Conservation (phyloP, 2,113 vertebrate species). For the Mirounga angustirostris region DNA sequence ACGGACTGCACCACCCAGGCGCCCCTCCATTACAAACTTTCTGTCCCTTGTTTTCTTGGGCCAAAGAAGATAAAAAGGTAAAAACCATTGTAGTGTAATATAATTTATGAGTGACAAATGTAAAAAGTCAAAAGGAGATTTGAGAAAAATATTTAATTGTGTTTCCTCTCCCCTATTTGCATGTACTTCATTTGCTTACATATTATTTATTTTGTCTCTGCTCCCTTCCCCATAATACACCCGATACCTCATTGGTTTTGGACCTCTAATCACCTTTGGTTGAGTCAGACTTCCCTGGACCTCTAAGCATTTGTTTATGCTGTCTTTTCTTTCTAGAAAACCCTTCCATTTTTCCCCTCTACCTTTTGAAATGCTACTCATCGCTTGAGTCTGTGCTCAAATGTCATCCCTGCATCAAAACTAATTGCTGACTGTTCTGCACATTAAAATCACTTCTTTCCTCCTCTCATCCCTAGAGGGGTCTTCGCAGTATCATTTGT, state of each 20-base stretch:
- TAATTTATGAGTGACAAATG: conserved; percentile 19
- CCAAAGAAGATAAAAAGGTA: conserved; percentile 29
- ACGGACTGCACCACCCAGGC: neutral
- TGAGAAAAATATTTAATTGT: conserved; percentile 11
- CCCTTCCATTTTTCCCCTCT: neutral
- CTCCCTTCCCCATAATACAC: too few relatives aligned
- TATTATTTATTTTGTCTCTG: neutral
- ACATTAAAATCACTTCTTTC: neutral
- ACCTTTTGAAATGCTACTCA: neutral
- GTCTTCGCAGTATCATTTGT: neutral
- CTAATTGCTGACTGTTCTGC: neutral
- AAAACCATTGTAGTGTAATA: neutral
- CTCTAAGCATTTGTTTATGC: neutral
- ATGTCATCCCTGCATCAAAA: neutral
- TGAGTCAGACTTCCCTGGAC: neutral
- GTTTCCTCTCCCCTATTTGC: neutral
- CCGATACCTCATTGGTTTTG: neutral
- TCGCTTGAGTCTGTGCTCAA: neutral
- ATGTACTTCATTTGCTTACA: neutral
- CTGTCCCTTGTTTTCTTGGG: conserved; percentile 41
- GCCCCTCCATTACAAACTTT: conserved; percentile 27
- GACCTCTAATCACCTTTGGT: neutral
- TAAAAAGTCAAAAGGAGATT: conserved; percentile 27
- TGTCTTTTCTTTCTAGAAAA: conserved; percentile 32
- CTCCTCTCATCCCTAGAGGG: neutral